Percentiles rank a stretch among this genome's conserved stretches.
Conservation (phyloP, 2,113 vertebrate species). For the Bagarius yarrelli region DNA sequence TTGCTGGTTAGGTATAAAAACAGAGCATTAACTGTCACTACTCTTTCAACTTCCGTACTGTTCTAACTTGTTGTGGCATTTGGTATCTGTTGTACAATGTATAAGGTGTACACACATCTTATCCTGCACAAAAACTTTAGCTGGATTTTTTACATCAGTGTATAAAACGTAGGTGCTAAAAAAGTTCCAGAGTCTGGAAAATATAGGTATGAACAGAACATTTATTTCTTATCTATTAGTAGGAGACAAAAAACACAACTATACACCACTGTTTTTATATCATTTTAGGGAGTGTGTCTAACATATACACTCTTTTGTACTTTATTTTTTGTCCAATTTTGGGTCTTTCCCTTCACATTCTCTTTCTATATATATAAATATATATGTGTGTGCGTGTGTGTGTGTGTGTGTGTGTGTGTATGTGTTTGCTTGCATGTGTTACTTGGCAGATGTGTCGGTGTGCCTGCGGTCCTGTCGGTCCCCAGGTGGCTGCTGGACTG, state of each 20-base stretch:
- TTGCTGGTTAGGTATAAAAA: too few relatives aligned
- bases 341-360: slow-evolving; percentile 5
- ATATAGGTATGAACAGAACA: neutral
- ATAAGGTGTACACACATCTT: neutral
- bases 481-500: slow-evolving; percentile 70
- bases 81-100: neutral
- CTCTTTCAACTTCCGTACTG: too few relatives aligned
- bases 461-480: slow-evolving; percentile 70
- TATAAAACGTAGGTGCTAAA: neutral
- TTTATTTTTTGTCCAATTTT: neutral
- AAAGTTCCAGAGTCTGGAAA: neutral
- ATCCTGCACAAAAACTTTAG: neutral
- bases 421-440: slow-evolving; percentile 42
- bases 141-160: neutral
- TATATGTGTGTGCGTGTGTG: slow-evolving; percentile 34
- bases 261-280: too few relatives aligned
- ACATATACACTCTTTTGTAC: slow-evolving; percentile 7
- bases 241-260: too few relatives aligned
- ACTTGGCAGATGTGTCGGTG: slow-evolving; percentile 73
- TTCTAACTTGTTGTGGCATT: too few relatives aligned
- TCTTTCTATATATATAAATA: slow-evolving; percentile 4
- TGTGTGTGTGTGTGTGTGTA: slow-evolving; percentile 40
- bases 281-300: neutral
- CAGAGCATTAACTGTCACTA: too few relatives aligned
- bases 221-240: too few relatives aligned